Evolutionary conservation across 2,113 vertebrate species (phyloP).

Genomic region (Alligator sinensis): DNA sequence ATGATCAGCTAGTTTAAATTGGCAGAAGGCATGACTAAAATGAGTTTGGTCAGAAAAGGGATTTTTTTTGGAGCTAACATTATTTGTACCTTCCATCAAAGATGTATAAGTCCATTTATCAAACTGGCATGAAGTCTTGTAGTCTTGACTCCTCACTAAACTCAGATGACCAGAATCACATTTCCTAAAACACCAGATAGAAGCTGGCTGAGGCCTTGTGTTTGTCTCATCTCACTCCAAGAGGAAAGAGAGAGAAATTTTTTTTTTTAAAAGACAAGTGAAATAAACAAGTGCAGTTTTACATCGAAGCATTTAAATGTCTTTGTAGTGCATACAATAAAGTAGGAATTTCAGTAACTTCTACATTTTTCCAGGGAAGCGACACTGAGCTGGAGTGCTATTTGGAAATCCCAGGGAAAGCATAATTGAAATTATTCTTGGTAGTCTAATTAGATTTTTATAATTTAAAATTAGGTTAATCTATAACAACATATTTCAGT

Average conservation of each 20-base stretch:
- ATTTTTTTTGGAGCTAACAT: too few relatives aligned
- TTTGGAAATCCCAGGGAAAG: not conserved
- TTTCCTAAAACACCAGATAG: too few relatives aligned
- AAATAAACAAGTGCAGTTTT: not conserved
- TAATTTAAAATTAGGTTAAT: not conserved
- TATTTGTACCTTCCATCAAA: too few relatives aligned
- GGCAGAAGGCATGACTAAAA: too few relatives aligned
- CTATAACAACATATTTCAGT: not conserved
- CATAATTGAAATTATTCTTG: not conserved
- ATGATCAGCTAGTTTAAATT: too few relatives aligned
- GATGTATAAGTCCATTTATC: too few relatives aligned
- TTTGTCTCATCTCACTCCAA: not conserved
- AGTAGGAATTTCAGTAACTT: not conserved
- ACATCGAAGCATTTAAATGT: not conserved
- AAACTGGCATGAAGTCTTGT: too few relatives aligned
- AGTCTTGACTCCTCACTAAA: too few relatives aligned
- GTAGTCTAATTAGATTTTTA: not conserved
- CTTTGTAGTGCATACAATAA: not conserved
- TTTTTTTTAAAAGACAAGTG: not conserved
- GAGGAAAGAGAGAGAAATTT: not conserved
- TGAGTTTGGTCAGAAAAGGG: too few relatives aligned
- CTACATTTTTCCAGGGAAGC: rapidly evolving
- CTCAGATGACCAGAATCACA: too few relatives aligned
- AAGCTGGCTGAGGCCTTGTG: too few relatives aligned
- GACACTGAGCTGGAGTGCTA: not conserved